Conservation (phyloP, 2,888 invertebrate genomes). For the Pristionchus entomophagus region DNA sequence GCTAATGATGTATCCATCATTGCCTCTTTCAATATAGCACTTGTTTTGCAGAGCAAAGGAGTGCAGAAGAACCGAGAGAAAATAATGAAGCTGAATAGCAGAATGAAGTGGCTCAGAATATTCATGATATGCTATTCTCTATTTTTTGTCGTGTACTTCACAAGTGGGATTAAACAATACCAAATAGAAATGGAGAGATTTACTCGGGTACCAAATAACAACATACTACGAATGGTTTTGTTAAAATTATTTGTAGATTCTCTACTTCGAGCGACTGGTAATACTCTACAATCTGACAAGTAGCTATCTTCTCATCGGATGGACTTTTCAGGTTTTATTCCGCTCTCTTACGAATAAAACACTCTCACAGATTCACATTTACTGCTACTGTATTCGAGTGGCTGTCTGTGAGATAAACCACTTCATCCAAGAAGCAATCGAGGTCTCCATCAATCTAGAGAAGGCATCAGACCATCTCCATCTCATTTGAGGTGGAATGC, state of each 20-base stretch:
- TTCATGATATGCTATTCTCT: neutral
- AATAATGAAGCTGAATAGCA: neutral
- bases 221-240: neutral
- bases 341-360: neutral
- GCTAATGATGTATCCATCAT: neutral
- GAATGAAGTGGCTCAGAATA: slow-evolving; percentile 24
- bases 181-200: neutral
- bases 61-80: neutral
- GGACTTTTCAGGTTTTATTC: neutral
- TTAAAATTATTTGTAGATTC: neutral
- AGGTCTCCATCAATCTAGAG: neutral
- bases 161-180: slow-evolving; percentile 3
- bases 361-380: neutral
- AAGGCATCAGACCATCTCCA: neutral
- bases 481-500: neutral
- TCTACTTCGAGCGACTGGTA: neutral
- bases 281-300: neutral
- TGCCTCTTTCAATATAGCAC: neutral
- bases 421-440: slow-evolving; percentile 12
- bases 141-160: neutral
- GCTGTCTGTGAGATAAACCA: neutral
- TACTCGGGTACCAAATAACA: neutral
- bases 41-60: neutral
- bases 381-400: slow-evolving; percentile 6
- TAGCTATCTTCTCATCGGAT: slow-evolving; percentile 12